phyloP scores from a whole-genome alignment of 2,113 vertebrate species.

The Argyrosomus japonicus region DNA sequence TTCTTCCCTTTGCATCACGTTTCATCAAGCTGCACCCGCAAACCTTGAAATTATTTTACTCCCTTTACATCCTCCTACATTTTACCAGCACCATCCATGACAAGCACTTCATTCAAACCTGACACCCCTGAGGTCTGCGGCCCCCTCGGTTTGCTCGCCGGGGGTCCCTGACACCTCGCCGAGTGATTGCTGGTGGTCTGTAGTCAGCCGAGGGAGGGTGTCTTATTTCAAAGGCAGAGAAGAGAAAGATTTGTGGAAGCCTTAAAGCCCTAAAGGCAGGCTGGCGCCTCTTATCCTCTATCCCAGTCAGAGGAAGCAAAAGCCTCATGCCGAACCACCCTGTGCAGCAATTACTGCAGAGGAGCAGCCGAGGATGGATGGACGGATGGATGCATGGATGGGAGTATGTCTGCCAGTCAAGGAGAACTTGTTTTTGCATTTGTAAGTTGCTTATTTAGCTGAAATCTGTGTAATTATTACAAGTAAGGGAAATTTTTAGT shows the following conservation, averaged over 20 bases:
- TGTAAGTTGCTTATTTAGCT: neutral
- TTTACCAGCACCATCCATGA: neutral
- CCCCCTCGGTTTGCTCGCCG: conserved; percentile 10
- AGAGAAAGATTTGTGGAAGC: conserved; percentile 59
- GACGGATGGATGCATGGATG: neutral
- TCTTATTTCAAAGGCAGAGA: conserved; percentile 62
- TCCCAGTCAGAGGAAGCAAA: conserved; percentile 51
- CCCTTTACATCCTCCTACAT: conserved; percentile 1
- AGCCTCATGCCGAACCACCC: conserved; percentile 33
- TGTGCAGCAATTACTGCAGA: conserved; percentile 41
- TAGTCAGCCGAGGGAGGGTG: conserved; percentile 38
- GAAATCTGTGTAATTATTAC: neutral
- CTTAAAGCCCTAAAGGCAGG: conserved; percentile 62
- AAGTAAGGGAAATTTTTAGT: neutral
- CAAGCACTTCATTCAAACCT: conserved; percentile 24
- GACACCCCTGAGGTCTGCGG: conserved; percentile 18
- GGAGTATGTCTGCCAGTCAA: neutral
- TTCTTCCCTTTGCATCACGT: conserved; percentile 41
- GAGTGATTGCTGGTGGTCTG: conserved; percentile 50
- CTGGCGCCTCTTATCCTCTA: conserved; percentile 62
- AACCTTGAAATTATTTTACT: conserved; percentile 1
- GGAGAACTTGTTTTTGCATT: neutral
- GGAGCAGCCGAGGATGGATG: conserved; percentile 4
- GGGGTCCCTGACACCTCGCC: conserved; percentile 35
- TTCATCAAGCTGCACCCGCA: conserved; percentile 31